phyloP scores from a whole-genome alignment of 2,113 vertebrate genomes.

The Rostratula benghalensis region DNA sequence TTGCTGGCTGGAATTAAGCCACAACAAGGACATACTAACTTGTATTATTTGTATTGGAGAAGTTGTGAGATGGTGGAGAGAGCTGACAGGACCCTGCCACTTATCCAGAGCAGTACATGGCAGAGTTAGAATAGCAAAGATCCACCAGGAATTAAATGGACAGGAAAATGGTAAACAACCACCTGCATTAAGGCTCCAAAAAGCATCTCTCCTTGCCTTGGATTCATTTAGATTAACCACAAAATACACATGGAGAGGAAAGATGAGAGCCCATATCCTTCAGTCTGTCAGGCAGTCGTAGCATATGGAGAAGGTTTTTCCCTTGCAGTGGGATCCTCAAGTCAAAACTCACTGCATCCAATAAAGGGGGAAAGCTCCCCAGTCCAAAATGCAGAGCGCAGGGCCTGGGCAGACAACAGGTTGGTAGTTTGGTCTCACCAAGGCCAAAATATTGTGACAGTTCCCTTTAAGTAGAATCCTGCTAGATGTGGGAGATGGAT shows the following conservation, averaged over 20 bases:
- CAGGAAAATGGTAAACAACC: not conserved
- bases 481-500: not conserved
- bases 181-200: not conserved
- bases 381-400: not conserved
- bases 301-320: not conserved
- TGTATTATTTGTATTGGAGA: not conserved
- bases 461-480: not conserved
- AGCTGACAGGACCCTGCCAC: not conserved
- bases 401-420: not conserved
- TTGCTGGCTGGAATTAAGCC: not conserved
- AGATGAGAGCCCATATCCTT: not conserved
- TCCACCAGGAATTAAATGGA: not conserved
- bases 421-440: not conserved
- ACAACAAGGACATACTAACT: not conserved
- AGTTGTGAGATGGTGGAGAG: not conserved
- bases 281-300: not conserved
- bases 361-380: not conserved
- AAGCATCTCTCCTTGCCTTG: not conserved
- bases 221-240: not conserved
- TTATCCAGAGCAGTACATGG: not conserved
- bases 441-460: not conserved
- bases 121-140: not conserved
- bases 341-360: not conserved
- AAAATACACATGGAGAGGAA: not conserved
- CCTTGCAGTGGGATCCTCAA: not conserved